Conservation (phyloP, 2,888 invertebrate species). For the Prenolepis imparis region DNA sequence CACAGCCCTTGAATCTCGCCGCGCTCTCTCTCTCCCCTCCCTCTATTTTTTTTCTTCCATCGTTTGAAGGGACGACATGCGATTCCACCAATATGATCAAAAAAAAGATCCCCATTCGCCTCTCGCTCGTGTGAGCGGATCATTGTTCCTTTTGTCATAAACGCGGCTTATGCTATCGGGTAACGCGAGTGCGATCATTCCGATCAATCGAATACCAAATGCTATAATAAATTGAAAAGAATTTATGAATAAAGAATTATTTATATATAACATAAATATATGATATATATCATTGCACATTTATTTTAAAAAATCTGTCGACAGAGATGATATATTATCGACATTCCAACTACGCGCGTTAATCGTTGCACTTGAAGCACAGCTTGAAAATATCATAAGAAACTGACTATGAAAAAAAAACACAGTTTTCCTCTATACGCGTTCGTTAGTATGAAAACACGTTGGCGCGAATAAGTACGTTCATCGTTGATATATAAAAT, state of each 20-base stretch:
- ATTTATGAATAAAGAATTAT: background rate
- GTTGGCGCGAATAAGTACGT: conserved; percentile 18
- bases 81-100: conserved; percentile 48
- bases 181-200: conserved; percentile 21
- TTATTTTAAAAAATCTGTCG: conserved; percentile 11
- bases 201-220: conserved; percentile 6
- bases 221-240: background rate
- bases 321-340: background rate
- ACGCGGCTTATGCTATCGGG: background rate
- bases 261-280: background rate
- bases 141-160: conserved; percentile 36
- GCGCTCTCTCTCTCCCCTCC: conserved; percentile 12
- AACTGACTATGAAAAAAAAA: conserved; percentile 17
- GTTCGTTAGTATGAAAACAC: conserved; percentile 31
- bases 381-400: conserved; percentile 28
- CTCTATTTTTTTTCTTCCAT: conserved; percentile 22
- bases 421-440: conserved; percentile 16
- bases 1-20: conserved; percentile 61
- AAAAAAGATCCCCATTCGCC: conserved; percentile 42
- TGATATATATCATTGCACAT: background rate
- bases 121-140: conserved; percentile 10
- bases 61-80: conserved; percentile 27
- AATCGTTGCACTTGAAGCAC: conserved; percentile 27
- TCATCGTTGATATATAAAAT: conserved; percentile 50
- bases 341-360: conserved; percentile 3